Conservation (phyloP, 2,888 invertebrate genomes). For the Thalpophila matura region DNA sequence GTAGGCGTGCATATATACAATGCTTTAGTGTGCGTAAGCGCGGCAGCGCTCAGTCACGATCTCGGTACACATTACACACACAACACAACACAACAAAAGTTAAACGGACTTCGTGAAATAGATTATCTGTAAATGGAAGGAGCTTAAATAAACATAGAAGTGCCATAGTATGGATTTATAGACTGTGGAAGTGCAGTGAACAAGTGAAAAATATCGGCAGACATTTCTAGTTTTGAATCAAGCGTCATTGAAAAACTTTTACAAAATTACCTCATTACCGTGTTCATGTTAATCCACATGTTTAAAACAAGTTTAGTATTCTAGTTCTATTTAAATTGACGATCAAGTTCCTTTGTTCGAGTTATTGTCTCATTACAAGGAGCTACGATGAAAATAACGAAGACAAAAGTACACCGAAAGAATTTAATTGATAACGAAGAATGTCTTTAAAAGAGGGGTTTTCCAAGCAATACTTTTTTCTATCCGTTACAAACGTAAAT, state of each 20-base stretch:
- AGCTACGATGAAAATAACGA: constrained; percentile 78
- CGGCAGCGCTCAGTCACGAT: no score
- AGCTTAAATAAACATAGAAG: neutral
- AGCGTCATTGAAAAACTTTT: neutral
- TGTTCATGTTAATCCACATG: constrained; percentile 11
- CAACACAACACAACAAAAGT: no score
- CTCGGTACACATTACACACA: no score
- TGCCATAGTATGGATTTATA: no score
- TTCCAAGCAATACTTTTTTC: constrained; percentile 51
- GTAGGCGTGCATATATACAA: no score
- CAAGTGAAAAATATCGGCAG: neutral
- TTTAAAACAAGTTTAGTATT: neutral
- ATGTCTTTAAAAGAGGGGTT: constrained; percentile 67
- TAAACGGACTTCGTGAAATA: no score
- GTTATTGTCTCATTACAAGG: constrained; percentile 51
- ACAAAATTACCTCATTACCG: neutral
- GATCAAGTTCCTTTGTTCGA: constrained; percentile 29
- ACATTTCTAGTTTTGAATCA: neutral
- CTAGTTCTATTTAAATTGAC: constrained; percentile 45
- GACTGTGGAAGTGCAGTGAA: neutral
- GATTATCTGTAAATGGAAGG: neutral
- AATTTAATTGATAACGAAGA: constrained; percentile 87
- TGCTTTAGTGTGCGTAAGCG: no score
- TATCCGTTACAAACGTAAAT: constrained; percentile 52
- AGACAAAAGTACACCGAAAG: constrained; percentile 79